Evolutionary conservation across 2,113 vertebrate genomes (phyloP).

Genomic region (Melospiza melodia): DNA sequence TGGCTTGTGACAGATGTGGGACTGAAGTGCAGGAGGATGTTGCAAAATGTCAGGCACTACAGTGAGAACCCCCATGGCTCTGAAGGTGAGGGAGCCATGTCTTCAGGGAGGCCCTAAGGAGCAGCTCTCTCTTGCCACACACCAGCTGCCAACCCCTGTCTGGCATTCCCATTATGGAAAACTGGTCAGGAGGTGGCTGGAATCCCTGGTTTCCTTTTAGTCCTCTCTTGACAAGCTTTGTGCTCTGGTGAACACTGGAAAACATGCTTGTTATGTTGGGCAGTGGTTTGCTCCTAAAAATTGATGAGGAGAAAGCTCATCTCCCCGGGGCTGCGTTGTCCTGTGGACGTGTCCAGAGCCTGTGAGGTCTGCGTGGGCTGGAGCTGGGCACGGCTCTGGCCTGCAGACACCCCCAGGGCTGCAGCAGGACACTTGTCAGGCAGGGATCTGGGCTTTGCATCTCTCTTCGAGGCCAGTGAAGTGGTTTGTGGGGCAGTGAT

Average conservation of each 20-base stretch:
- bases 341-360: neutral
- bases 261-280: neutral
- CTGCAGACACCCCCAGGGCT: neutral
- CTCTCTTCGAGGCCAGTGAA: neutral
- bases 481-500: neutral
- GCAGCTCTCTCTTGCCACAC: neutral
- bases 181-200: neutral
- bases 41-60: neutral
- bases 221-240: neutral
- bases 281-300: neutral
- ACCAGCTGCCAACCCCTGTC: neutral
- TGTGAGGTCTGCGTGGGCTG: neutral
- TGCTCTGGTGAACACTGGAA: neutral
- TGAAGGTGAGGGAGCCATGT: neutral
- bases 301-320: neutral
- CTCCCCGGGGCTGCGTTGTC: neutral
- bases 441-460: neutral
- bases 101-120: neutral
- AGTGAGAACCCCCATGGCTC: neutral
- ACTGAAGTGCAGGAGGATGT: neutral
- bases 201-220: neutral
- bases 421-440: constrained; percentile 3
- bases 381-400: neutral
- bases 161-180: neutral
- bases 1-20: neutral